Conservation (phyloP, 1,140 invertebrate genomes). For the Parapsyche elsis region DNA sequence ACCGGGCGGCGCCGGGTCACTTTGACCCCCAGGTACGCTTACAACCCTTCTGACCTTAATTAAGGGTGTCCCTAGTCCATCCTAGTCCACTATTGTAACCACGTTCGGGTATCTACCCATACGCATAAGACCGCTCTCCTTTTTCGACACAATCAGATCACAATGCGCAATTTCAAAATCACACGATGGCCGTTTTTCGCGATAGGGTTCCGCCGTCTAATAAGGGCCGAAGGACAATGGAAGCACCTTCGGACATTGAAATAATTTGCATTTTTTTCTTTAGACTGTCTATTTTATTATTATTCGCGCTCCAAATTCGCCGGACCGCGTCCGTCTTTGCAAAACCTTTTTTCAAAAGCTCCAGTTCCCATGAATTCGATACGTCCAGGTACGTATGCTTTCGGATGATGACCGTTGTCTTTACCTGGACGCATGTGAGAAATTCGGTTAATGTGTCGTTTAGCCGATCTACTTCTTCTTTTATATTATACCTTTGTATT, state of each 20-base stretch:
- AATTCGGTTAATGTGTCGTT: neutral
- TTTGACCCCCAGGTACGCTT: neutral
- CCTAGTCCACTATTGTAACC: neutral
- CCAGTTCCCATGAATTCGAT: conserved; percentile 2
- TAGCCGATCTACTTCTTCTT: neutral
- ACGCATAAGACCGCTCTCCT: neutral
- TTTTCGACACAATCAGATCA: conserved; percentile 8
- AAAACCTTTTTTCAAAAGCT: too few species aligned
- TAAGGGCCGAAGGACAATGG: neutral
- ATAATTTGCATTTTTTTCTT: neutral
- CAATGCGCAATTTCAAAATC: neutral
- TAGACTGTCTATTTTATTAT: neutral
- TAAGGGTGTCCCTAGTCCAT: neutral
- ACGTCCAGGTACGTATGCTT: neutral
- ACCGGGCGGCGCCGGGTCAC: neutral
- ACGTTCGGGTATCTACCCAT: neutral
- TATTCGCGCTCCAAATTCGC: too few species aligned
- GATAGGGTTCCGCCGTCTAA: neutral
- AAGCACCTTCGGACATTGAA: neutral
- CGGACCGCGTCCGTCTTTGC: too few species aligned
- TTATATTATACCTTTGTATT: too few species aligned
- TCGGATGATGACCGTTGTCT: neutral
- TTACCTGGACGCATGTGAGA: neutral
- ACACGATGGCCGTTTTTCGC: too few species aligned
- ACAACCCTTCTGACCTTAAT: conserved; percentile 7